Conservation (phyloP, 92 coral and sea anemone species). For the Parazoanthus swiftii region DNA sequence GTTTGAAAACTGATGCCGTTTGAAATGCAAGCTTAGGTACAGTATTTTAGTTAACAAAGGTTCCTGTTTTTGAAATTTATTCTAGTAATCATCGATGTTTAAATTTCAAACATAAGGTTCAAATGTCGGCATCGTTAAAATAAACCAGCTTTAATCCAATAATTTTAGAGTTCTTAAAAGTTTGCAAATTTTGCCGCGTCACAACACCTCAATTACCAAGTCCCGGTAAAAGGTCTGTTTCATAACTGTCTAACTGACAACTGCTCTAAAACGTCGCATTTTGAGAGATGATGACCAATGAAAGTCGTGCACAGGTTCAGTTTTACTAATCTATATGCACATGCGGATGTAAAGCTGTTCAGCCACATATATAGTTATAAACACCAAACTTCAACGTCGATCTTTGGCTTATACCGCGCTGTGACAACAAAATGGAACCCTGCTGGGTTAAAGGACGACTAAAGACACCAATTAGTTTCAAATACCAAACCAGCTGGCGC, state of each 20-base stretch:
- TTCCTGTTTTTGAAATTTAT: no score
- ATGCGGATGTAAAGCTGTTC: not conserved
- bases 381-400: not conserved
- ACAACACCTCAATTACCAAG: not conserved
- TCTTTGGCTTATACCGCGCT: not conserved
- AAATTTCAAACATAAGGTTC: no score
- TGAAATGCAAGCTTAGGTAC: no score
- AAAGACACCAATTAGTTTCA: conserved; percentile 28
- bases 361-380: not conserved
- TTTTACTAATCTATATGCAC: not conserved
- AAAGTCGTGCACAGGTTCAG: not conserved
- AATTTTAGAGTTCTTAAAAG: no score
- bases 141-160: not conserved
- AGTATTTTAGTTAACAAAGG: no score
- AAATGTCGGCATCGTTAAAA: no score
- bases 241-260: not conserved
- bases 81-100: no score
- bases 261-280: not conserved
- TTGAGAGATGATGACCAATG: not conserved
- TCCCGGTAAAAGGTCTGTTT: not conserved
- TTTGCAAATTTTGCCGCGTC: not conserved
- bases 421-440: conserved; percentile 12
- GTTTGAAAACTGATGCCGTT: no score
- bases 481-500: conserved; percentile 25
- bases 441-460: not conserved